Conservation (phyloP, 1,140 invertebrate species). For the Gryllus bimaculatus region DNA sequence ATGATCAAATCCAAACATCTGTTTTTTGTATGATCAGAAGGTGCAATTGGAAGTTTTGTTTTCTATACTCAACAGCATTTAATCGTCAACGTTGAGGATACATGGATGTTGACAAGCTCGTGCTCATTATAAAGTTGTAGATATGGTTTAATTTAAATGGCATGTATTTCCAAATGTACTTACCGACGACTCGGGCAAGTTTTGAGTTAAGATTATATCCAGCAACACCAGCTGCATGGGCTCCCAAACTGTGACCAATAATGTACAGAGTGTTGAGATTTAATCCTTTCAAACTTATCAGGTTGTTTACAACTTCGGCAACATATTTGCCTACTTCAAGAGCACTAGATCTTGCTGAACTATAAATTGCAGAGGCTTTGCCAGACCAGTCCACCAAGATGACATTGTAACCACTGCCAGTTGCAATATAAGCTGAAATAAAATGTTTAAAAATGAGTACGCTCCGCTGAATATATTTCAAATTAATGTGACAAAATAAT, state of each 20-base stretch:
- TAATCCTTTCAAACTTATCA: not conserved
- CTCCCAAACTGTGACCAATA: not conserved
- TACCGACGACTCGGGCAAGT: not conserved
- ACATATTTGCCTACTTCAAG: not conserved
- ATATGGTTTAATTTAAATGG: too few relatives aligned
- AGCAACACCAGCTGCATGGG: not conserved
- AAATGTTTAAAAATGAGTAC: not conserved
- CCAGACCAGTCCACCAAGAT: not conserved
- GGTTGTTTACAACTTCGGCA: not conserved
- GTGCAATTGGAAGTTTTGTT: too few relatives aligned
- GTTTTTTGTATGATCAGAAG: too few relatives aligned
- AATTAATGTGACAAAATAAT: not conserved
- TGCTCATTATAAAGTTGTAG: too few relatives aligned
- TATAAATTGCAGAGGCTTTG: not conserved
- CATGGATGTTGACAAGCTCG: too few relatives aligned
- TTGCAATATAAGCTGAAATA: not conserved
- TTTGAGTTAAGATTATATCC: not conserved
- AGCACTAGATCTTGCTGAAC: not conserved
- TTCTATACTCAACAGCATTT: too few relatives aligned
- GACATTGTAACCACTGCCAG: not conserved
- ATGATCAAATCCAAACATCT: too few relatives aligned
- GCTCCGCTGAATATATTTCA: not conserved
- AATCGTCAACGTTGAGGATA: too few relatives aligned
- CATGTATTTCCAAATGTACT: not conserved
- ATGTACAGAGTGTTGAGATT: not conserved